phyloP scores from a whole-genome alignment of 2,797 vertebrate species.

The Sebastes glaucus region DNA sequence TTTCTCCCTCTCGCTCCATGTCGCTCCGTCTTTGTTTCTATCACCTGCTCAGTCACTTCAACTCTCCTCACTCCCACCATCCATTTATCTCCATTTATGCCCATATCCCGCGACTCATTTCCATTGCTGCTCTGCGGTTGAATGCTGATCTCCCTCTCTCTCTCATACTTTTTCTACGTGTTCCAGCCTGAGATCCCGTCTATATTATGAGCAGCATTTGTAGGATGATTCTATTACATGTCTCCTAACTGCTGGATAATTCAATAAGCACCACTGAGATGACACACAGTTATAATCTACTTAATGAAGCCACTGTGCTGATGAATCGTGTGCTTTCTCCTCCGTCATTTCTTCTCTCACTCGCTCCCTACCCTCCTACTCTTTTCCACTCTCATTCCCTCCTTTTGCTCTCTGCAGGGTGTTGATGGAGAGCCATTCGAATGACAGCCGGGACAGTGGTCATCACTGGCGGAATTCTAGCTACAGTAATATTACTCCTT shows the following conservation, averaged over 20 bases:
- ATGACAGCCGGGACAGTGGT: constrained; percentile 99
- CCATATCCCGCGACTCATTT: constrained; percentile 12
- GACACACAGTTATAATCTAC: constrained; percentile 74
- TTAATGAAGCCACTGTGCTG: constrained; percentile 74
- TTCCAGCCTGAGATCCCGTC: constrained; percentile 44
- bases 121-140: constrained; percentile 6
- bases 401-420: constrained; percentile 70
- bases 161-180: neutral
- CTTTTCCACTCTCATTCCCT: neutral
- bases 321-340: constrained; percentile 60
- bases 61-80: constrained; percentile 18
- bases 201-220: constrained; percentile 60
- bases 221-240: constrained; percentile 72
- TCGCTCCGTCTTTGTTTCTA: constrained; percentile 16
- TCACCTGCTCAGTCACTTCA: constrained; percentile 2
- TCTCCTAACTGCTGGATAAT: constrained; percentile 70
- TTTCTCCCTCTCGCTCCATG: neutral
- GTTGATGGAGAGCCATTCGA: constrained; percentile 96
- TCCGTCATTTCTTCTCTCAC: constrained; percentile 22
- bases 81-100: constrained; percentile 14
- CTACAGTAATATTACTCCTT: constrained; percentile 96
- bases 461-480: constrained; percentile 99
- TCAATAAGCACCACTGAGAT: constrained; percentile 70
- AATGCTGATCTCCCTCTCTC: constrained; percentile 12
- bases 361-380: neutral